Conservation (phyloP, 2,888 invertebrate genomes). For the Allophyes oxyacanthae region DNA sequence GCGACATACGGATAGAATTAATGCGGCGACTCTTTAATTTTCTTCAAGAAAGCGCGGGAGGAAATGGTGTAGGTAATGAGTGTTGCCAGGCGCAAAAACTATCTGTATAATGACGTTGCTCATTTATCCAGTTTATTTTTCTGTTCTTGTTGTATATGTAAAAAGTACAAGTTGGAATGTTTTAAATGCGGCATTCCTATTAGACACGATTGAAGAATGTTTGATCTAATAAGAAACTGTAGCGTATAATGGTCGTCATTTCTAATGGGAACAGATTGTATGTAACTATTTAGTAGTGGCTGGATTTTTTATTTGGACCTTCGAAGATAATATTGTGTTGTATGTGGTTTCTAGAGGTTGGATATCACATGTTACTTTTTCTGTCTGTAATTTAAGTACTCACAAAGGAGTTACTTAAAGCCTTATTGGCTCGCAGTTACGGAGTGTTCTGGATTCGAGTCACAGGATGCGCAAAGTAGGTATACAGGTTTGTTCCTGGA, state of each 20-base stretch:
- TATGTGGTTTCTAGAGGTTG: background rate
- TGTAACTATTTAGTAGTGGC: conserved; percentile 20
- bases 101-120: conserved; percentile 81
- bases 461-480: too few relatives aligned
- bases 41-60: conserved; percentile 88
- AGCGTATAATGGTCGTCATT: conserved; percentile 45
- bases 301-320: conserved; percentile 4
- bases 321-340: conserved; percentile 1
- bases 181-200: conserved; percentile 62
- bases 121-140: conserved; percentile 78
- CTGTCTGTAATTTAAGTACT: too few relatives aligned
- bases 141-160: conserved; percentile 61
- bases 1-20: conserved; percentile 86
- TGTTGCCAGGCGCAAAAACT: conserved; percentile 83
- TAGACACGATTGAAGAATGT: conserved; percentile 58
- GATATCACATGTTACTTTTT: background rate
- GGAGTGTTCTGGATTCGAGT: too few relatives aligned
- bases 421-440: too few relatives aligned
- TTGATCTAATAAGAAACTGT: conserved; percentile 54
- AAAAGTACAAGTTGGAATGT: conserved; percentile 65
- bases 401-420: too few relatives aligned
- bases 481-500: too few relatives aligned
- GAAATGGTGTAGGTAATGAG: conserved; percentile 86
- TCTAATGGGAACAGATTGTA: conserved; percentile 37
- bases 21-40: conserved; percentile 88